Conservation (phyloP, 2,888 invertebrate genomes). For the Carcina quercana region DNA sequence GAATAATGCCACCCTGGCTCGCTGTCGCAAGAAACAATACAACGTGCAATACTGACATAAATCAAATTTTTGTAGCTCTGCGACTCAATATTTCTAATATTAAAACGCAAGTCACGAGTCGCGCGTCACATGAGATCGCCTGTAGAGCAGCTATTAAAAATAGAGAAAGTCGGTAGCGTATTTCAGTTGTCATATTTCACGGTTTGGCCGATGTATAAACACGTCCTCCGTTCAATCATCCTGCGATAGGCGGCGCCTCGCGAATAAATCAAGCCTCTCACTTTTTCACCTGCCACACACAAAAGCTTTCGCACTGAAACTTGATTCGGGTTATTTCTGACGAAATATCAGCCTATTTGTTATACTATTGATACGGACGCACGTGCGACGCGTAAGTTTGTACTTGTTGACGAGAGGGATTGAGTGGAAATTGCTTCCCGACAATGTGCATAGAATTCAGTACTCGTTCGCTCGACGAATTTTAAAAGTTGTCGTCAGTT, state of each 20-base stretch:
- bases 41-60: slow-evolving; percentile 48
- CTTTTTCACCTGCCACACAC: slow-evolving; percentile 75
- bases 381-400: slow-evolving; percentile 69
- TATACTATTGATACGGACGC: slow-evolving; percentile 71
- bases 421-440: slow-evolving; percentile 69
- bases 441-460: slow-evolving; percentile 67
- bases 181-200: slow-evolving; percentile 66
- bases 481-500: slow-evolving; percentile 16
- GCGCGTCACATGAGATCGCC: slow-evolving; percentile 32
- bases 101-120: slow-evolving; percentile 39
- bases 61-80: slow-evolving; percentile 50
- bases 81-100: slow-evolving; percentile 43
- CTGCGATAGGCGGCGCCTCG: slow-evolving; percentile 65
- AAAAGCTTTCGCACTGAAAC: slow-evolving; percentile 71
- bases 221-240: slow-evolving; percentile 70
- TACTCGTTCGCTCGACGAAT: slow-evolving; percentile 42
- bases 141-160: slow-evolving; percentile 32
- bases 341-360: slow-evolving; percentile 74
- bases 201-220: slow-evolving; percentile 64
- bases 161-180: slow-evolving; percentile 30
- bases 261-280: slow-evolving; percentile 71
- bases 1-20: slow-evolving; percentile 38
- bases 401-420: slow-evolving; percentile 68
- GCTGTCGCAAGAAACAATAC: slow-evolving; percentile 51
- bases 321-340: slow-evolving; percentile 74